Base-by-base conservation (phyloP, 2,888 invertebrate genomes). In the Atethmia centrago region DNA sequence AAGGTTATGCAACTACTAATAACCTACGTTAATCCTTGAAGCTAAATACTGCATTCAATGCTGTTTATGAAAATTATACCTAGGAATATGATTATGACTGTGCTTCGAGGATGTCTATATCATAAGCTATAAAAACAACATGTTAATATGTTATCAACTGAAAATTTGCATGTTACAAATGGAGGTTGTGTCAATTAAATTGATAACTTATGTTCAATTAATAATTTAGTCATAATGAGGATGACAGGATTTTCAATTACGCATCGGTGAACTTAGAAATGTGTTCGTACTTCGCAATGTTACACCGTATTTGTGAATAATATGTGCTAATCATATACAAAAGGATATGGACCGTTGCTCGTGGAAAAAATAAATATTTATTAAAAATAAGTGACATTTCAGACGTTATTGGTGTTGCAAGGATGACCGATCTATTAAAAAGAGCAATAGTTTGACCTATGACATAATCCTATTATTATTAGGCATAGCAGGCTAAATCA, bases 121-220 rank as follows among this genome's bases (percentile, higher is more conserved):
- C 76, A 81, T 82, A 63, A 76, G 80, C 84, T 81, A 90, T 93
- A 91, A 92, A 91, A 85, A 87, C 72, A 75, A 84, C 84, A 83
- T 85, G 66, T 89, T 91, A 87, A 90, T 89, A 85, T 87, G 90
- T 84, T 87, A 86, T 83, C 81, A 85, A 83, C 49, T 83, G 74
- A 88, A 87, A 87, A 92, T 92, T 92, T 84, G 87, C 90, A 91
- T 92, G 82, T 78, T 86, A 87, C 88, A 87, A 83, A 75, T 79
- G 83, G 79, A 87, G 84, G 85, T 80, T 80, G 82, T 67, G 77
- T 74, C 77, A 82, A 90, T 93, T 87, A 91, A 73, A 71, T 84
- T 62, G 36, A 28, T 71, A 62, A 73, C 91, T 91, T 92, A 92
- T 91, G 84, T 76, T 83, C 75, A 69, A 88, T 88, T 82, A 80